Evolutionary conservation across 2,113 vertebrate genomes (phyloP), one percentile per base, ranked within the genome.

Genomic region (Spermophilus dauricus): DNA sequence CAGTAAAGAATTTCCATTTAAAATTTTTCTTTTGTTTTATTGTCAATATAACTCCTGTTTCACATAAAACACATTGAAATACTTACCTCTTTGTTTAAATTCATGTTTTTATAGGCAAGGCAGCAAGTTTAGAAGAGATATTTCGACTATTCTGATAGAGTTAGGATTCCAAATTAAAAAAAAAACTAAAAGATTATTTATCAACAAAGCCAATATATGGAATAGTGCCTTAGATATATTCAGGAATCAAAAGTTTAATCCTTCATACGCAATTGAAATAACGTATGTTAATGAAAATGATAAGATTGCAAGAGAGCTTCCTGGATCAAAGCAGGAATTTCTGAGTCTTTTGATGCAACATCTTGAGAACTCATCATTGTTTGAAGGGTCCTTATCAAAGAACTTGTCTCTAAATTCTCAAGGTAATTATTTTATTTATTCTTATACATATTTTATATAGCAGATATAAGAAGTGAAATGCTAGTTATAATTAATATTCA

Each of bases 171-270:
- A 99, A 97, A 96, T 99, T 96, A 98, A 96, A 97, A 98, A 87
- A 78, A 98, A 98, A 97, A 67, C 97, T 92, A 97, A 98, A 97
- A 98, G 84, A 87, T 97, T 99, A 98, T 98, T 98, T 95, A 98
- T 99, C 98, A 98, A 97, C 30, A 94, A 97, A 91, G 98, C 98
- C 39, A 97, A 97, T 92, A 98, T 99, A 89, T 99, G 99, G 98
- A 97, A 95, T 26, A 99, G 99, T 61, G 99, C 99, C 80, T 96
- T 99, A 96, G 98, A 98, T 89, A 98, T 98, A 97, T 99, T 99
- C 97, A 98, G 98, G 83, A 98, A 98, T 95, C 92, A 96, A 30
- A 98, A 98, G 95, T 99, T 99, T 95, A 98, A 98, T 98, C 99
- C 99, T 88, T 98, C 98, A 42, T 98, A 97, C 56, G 91, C 98